A percentile compares a stretch with the other conserved stretches of the same genome.
These are phyloP conservation scores for Lasioglossum malachurum DNA, from an alignment of 2,888 invertebrate species.

Conservation along the genomic window DNA sequence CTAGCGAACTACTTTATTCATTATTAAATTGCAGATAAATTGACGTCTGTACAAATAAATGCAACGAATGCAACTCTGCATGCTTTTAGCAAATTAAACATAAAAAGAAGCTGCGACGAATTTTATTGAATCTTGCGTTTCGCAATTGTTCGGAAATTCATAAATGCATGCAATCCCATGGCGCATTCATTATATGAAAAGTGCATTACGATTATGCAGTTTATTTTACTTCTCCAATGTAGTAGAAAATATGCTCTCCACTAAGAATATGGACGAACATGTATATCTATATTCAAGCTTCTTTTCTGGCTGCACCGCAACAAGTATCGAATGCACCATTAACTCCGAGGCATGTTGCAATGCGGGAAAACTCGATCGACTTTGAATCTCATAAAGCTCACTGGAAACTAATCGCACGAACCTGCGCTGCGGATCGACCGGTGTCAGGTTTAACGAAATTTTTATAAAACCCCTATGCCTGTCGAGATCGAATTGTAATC, in stretches of 20 bases:
- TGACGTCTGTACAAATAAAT: not conserved
- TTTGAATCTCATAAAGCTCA: conserved; percentile 33
- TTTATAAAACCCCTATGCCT: conserved; percentile 31
- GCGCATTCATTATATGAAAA: not conserved
- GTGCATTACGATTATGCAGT: not conserved
- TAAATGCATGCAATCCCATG: not conserved
- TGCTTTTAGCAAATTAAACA: not conserved
- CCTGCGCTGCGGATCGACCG: conserved; percentile 26
- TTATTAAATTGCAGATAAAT: not conserved
- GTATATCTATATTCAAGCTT: not conserved
- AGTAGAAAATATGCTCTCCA: not conserved
- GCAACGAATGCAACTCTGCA: not conserved
- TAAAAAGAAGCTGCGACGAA: not conserved
- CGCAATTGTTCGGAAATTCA: not conserved
- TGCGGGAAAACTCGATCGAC: conserved; percentile 27
- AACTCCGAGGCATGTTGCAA: not conserved
- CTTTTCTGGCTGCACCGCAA: not conserved
- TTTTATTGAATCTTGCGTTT: not conserved
- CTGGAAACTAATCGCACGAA: conserved; percentile 45
- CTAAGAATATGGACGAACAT: not conserved
- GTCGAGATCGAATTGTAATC: conserved; percentile 58
- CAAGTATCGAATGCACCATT: conserved; percentile 18
- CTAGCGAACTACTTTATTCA: not conserved
- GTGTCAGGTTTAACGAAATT: conserved; percentile 38
- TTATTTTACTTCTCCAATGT: not conserved